phyloP scores from a whole-genome alignment of 2,797 vertebrate species.

The Anguilla pacifica region DNA sequence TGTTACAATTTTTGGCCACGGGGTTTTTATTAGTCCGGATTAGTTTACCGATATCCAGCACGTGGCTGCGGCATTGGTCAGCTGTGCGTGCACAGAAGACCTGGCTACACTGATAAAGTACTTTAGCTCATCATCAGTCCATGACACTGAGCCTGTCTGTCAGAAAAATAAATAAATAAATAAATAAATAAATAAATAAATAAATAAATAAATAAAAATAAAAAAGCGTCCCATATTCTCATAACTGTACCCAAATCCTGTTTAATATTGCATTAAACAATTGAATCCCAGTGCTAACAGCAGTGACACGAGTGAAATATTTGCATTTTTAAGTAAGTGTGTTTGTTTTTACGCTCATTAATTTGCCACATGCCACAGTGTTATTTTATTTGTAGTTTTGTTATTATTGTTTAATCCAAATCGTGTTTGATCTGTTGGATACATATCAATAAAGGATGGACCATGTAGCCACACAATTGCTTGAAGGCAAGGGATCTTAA shows the following conservation, averaged over 20 bases:
- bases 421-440: neutral
- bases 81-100: neutral
- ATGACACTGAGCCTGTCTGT: neutral
- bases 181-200: neutral
- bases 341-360: neutral
- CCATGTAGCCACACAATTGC: neutral
- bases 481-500: neutral
- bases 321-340: neutral
- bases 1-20: neutral
- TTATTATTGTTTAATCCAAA: neutral
- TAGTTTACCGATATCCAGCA: neutral
- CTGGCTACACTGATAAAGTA: slow-evolving; percentile 27
- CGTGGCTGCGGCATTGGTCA: neutral
- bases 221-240: neutral
- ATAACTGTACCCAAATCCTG: neutral
- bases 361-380: neutral
- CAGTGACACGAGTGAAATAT: neutral
- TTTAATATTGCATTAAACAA: neutral
- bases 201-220: neutral
- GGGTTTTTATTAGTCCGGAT: neutral
- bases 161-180: no score
- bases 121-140: slow-evolving; percentile 3
- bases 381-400: neutral
- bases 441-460: neutral
- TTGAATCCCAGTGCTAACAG: neutral